Conservation (phyloP, 2,888 invertebrate genomes). For the Drosophila antonietae region DNA sequence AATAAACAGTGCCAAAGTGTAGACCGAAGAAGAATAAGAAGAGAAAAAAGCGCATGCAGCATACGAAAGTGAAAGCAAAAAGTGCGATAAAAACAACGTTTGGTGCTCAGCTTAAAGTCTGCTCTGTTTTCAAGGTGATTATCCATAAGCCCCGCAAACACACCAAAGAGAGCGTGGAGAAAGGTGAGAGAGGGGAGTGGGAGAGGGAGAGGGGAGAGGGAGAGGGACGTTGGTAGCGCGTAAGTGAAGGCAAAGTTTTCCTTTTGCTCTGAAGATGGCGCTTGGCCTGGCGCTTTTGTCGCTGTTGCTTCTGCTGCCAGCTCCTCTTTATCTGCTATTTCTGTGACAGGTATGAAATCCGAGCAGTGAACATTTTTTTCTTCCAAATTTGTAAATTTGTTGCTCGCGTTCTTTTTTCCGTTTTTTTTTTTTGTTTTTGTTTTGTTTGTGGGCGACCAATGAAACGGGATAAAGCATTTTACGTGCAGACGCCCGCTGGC, state of each 20-base stretch:
- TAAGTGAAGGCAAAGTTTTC: constrained; percentile 75
- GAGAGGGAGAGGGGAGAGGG: too few relatives aligned
- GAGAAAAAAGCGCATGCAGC: constrained; percentile 21
- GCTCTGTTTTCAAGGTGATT: constrained; percentile 69
- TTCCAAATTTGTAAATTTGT: constrained; percentile 70
- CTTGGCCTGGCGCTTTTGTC: constrained; percentile 18
- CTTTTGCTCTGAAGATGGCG: constrained; percentile 59
- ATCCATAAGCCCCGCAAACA: constrained; percentile 67
- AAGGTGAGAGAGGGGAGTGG: not conserved
- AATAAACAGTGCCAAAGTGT: constrained; percentile 58
- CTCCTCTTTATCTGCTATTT: constrained; percentile 1
- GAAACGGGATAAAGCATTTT: constrained; percentile 80
- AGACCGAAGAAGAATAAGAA: not conserved
- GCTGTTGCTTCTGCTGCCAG: constrained; percentile 7
- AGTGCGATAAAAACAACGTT: constrained; percentile 65
- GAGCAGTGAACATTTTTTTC: constrained; percentile 61
- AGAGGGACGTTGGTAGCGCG: not conserved
- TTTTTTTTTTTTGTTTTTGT: constrained; percentile 35
- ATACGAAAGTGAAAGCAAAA: constrained; percentile 51
- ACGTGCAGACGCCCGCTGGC: constrained; percentile 68
- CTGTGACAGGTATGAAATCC: constrained; percentile 61
- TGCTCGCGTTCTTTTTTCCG: too few relatives aligned
- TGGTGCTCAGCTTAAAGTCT: constrained; percentile 31
- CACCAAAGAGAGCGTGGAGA: constrained; percentile 2
- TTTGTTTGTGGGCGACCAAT: constrained; percentile 65